These are phyloP conservation scores for Hypena proboscidalis DNA, from an alignment of 2,888 invertebrate genomes.

Conservation along the genomic window DNA sequence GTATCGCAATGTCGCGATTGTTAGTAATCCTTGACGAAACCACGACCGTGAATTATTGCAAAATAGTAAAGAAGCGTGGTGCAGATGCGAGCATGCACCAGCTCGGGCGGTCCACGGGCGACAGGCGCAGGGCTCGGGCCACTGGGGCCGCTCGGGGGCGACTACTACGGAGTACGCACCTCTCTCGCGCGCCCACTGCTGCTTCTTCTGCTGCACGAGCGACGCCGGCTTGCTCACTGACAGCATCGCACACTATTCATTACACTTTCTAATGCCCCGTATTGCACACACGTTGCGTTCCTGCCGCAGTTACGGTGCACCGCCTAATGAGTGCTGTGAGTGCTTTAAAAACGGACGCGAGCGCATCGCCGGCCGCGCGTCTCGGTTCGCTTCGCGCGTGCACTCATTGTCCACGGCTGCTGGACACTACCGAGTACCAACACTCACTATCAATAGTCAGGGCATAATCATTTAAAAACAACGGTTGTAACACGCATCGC, in stretches of 20 bases:
- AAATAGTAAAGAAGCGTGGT: conserved; percentile 46
- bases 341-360: conserved; percentile 74
- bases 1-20: conserved; percentile 43
- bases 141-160: conserved; percentile 25
- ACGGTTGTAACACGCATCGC: conserved; percentile 46
- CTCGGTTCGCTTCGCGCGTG: conserved; percentile 76
- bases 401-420: conserved; percentile 75
- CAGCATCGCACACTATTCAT: conserved; percentile 81
- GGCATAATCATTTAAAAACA: conserved; percentile 50
- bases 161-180: conserved; percentile 84
- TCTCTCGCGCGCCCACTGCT: conserved; percentile 97
- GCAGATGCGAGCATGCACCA: conserved; percentile 39
- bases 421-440: conserved; percentile 60
- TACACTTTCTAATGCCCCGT: conserved; percentile 81
- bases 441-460: conserved; percentile 53
- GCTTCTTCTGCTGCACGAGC: conserved; percentile 94
- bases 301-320: conserved; percentile 77
- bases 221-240: conserved; percentile 84
- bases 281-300: conserved; percentile 76
- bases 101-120: conserved; percentile 29
- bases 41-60: conserved; percentile 63
- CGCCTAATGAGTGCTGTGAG: conserved; percentile 74
- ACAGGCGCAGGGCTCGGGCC: conserved; percentile 22
- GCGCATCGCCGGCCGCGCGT: conserved; percentile 68
- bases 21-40: conserved; percentile 46